Evolutionary conservation across 2,113 vertebrate genomes (phyloP), one percentile per base, ranked within the genome.

Genomic region (Sander lucioperca): DNA sequence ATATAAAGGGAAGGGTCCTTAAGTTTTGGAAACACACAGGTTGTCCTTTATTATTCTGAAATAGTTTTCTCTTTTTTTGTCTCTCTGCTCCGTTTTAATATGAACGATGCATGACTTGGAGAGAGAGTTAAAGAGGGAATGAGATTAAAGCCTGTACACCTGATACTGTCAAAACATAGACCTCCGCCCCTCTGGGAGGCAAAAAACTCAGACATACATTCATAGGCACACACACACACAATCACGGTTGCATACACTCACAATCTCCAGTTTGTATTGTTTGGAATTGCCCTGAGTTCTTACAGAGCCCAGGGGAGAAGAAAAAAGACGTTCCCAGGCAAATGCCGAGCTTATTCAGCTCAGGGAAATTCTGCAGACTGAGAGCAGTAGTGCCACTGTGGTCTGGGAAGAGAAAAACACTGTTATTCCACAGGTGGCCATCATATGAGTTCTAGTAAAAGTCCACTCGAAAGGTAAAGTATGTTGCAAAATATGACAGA

Each of bases 151-250:
- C 68, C 68, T 78, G 84, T 82, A 90, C 88, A 94, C 91, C 93
- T 91, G 91, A 94, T 94, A 92, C 93, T 92, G 83, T 90, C 81
- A 80, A 93, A 94, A 94, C 93, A 94, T 62, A 79, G 89, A 79
- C 87, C 90, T 87, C 91, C 87, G 27, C 86, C 88, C 82, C 80
- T 89, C 74, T 74, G 36, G 79, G 70, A 91, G 80, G 53, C 88
- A 77, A 86, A 93, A 94, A 80, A 91, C 64, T 83, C 77, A 69
- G 65, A 87, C 88, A 83, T 83, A 81, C 80, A 84, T 85, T 75
- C 76, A 63, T 61, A 66, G 53, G 67, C 72, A 48, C 65, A 73
- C 48, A 56, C 61, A 76, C 30, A 57, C 72, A 80, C 51, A 67
- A 58, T 71, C 79, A 79, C 53, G 67, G 82, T 67, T 63, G 56